Base-by-base conservation (phyloP, 2,797 vertebrate species). In the Pseudochirops cupreus region DNA sequence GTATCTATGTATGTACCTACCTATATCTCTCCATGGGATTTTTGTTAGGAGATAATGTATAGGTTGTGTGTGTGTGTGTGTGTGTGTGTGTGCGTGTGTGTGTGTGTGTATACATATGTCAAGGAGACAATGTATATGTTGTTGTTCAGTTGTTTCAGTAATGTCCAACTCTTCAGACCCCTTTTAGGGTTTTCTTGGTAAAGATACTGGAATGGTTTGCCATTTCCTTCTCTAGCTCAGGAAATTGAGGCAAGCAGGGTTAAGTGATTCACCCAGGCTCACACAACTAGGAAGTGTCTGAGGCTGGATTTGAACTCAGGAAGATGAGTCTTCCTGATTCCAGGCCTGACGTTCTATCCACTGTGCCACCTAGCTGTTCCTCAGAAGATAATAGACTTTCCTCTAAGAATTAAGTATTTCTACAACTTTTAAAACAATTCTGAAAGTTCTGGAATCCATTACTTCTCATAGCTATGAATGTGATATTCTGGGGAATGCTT, bases 371-470 rank as follows among this genome's bases (percentile, higher is more conserved):
- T 39, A 39, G 4, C 5, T 67, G 62, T 33, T n/a, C 29, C 5
- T 74, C 62, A 95, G 74, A 90, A 94, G 87, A 92, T 46, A 82
- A 82, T 50, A 87, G 21, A 87, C 39, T 87, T 9, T 46, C 74
- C 39, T 26, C 39, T 50, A 87, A 50, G 21, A 39, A 87, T 82
- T 9, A 87, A 50, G 3, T 46, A 50, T 87, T 87, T 87, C 74
- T 87, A 21, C 74, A 87, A 50, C 74, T 50, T 46, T 6, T 50
- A 87, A 11, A 21, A 87, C 24, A 87, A 50, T 87, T 87, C 21
- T 92, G 55, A 57, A 89, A 39, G 12, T 57, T 87, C 55, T 96
- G 91, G 56, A 59, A 95, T 97, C 93, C 59, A 92, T 94, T 96
- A 95, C 39, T 46, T 94, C 31, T 92, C 5, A 46, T 57, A 55